Evolutionary conservation across 2,113 vertebrate genomes (phyloP).

Genomic region (Nematolebias whitei): DNA sequence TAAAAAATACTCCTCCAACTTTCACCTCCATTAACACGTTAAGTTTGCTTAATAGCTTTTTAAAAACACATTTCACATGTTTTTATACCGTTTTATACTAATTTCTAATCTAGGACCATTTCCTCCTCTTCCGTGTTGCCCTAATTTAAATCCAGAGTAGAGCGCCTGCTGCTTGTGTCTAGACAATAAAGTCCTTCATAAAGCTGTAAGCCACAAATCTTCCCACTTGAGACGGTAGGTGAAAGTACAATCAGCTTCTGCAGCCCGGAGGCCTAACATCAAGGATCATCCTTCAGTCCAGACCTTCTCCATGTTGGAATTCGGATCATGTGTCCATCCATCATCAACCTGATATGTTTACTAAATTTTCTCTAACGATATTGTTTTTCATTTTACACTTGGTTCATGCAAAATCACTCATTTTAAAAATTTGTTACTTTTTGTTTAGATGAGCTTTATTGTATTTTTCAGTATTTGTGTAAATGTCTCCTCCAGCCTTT

Average conservation of each 20-base stretch:
- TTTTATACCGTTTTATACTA: slow-evolving; percentile 44
- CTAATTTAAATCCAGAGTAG: slow-evolving; percentile 30
- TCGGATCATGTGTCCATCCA: slow-evolving; percentile 10
- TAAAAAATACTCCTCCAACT: not conserved
- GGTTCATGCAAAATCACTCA: not conserved
- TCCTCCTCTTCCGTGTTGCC: slow-evolving; percentile 54
- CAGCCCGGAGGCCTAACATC: slow-evolving; percentile 9
- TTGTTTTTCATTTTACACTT: not conserved
- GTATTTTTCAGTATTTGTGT: too few species aligned
- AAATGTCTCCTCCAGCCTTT: too few species aligned
- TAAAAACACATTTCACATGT: slow-evolving; percentile 45
- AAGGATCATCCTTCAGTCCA: slow-evolving; percentile 19
- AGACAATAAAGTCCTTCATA: slow-evolving; percentile 73
- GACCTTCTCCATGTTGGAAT: slow-evolving; percentile 25
- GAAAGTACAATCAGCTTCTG: slow-evolving; percentile 65
- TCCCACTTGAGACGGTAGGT: slow-evolving; percentile 42
- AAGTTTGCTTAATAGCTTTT: slow-evolving; percentile 44
- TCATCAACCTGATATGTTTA: not conserved
- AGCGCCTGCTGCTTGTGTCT: slow-evolving; percentile 52
- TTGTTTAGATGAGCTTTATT: too few species aligned
- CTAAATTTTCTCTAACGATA: not conserved
- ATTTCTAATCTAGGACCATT: slow-evolving; percentile 56
- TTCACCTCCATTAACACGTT: not conserved
- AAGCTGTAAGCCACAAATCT: slow-evolving; percentile 51
- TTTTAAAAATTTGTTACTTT: not conserved